These are phyloP conservation scores for Varanus komodoensis DNA, from an alignment of 2,113 vertebrate species.

Conservation along the genomic window DNA sequence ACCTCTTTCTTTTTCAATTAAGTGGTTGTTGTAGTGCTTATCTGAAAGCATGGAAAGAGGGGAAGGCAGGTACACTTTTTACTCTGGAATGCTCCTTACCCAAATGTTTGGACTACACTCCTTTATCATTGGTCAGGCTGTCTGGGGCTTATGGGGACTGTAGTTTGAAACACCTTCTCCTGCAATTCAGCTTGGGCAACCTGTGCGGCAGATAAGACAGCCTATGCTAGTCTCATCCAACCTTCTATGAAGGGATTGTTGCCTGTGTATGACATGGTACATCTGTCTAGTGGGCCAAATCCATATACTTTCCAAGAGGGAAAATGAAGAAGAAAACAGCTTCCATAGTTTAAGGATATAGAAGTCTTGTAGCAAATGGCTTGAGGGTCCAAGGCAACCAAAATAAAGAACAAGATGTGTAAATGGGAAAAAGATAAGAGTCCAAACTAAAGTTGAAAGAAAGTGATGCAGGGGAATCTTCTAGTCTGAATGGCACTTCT, in stretches of 20 bases:
- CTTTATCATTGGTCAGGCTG: background rate
- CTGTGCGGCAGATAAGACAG: background rate
- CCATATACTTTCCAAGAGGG: too few relatives aligned
- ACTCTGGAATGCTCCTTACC: background rate
- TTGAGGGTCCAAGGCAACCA: too few relatives aligned
- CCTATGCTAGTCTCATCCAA: background rate
- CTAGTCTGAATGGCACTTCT: too few relatives aligned
- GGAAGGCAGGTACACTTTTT: background rate
- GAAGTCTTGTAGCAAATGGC: too few relatives aligned
- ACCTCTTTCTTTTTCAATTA: background rate
- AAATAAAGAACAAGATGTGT: too few relatives aligned
- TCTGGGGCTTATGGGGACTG: background rate
- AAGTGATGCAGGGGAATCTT: too few relatives aligned
- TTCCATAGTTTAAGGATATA: too few relatives aligned
- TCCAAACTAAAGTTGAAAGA: too few relatives aligned
- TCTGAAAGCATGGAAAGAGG: background rate
- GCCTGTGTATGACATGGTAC: too few relatives aligned
- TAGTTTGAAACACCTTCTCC: background rate
- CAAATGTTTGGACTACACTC: background rate
- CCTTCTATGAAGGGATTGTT: background rate
- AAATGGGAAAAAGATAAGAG: too few relatives aligned
- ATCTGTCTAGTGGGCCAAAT: too few relatives aligned
- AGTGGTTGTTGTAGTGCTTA: background rate
- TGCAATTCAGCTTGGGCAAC: background rate
- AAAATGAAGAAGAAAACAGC: too few relatives aligned